Base-by-base conservation (phyloP, 2,888 invertebrate genomes). In the Anthrax anthrax region DNA sequence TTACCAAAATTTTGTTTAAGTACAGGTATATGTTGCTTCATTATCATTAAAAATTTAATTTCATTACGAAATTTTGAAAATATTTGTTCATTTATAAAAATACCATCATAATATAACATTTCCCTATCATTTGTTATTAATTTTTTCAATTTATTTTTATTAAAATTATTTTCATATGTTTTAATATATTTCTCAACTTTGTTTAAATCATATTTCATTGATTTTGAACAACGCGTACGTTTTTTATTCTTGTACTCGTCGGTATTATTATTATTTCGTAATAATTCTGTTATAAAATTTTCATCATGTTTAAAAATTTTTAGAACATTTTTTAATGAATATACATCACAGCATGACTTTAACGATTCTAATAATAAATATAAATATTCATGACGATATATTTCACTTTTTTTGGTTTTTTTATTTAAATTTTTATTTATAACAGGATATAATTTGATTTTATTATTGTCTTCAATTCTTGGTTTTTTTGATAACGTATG, bases 351-450 rank as follows among this genome's bases (percentile, higher is more conserved):
- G 43, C 63, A 66, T 36, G 57, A 59, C 18, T 56, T 53, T 0
- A 66, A 43, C 0, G 62, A 63, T 16, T 54, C 51, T 1, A 66
- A 51, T 13, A 65, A 46, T 8, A 65, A 46, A 17, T 54, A 43
- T 1, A 65, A 48, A 46, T 66, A 66, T 42, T 62, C 60, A 18
- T 61, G 57, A 2, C 61, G 60, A 39, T 50, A 54, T 3, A 56
- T 43, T 5, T 47, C 42, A 17, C 46, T 46, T 9, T 39, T 29
- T 38, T 43, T 50, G 9, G 18, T 42, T 2, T 41, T 13, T 5
- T 34, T 0, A 58, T 51, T 13, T 60, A 48, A 40, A 37, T n/a
- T 57, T 4, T 41, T 52, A 18, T 53, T 51, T 43, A 51, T 36
- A 12, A 44, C 8, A 4, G 47, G 44, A 42, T 47, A 51, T 34